These are phyloP conservation scores for Drosophila gaucha DNA, from an alignment of 2,888 invertebrate genomes.

Conservation along the genomic window DNA sequence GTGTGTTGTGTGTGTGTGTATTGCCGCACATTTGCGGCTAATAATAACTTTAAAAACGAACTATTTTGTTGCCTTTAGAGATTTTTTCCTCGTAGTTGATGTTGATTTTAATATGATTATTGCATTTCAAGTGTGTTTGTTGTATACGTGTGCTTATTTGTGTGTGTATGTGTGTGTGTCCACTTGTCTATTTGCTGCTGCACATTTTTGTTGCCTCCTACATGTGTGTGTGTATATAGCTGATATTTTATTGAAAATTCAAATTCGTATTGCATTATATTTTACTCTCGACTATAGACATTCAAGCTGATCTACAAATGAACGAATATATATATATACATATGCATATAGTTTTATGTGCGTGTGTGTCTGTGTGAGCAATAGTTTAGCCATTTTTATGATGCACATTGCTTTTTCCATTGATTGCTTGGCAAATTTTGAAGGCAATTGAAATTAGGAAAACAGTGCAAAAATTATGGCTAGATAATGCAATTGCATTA, in stretches of 20 bases:
- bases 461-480: conserved; percentile 47
- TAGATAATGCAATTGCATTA: conserved; percentile 39
- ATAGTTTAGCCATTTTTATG: conserved; percentile 75
- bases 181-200: conserved; percentile 58
- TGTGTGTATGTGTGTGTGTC: conserved; percentile 30
- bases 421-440: conserved; percentile 76
- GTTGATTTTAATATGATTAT: conserved; percentile 80
- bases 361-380: conserved; percentile 28
- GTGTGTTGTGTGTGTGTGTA: conserved; percentile 37
- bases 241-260: conserved; percentile 57
- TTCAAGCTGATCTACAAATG: conserved; percentile 12
- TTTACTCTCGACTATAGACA: conserved; percentile 9
- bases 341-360: background rate
- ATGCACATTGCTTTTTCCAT: conserved; percentile 52
- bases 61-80: conserved; percentile 81
- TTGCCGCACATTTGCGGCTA: conserved; percentile 79
- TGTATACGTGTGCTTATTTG: conserved; percentile 7
- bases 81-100: conserved; percentile 54
- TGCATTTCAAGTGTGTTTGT: conserved; percentile 72
- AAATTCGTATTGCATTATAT: conserved; percentile 55
- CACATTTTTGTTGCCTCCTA: conserved; percentile 41
- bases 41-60: conserved; percentile 81
- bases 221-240: conserved; percentile 21
- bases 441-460: conserved; percentile 68
- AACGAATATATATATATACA: conserved; percentile 12